Conservation (phyloP, 2,797 vertebrate species). For the Periparus ater region DNA sequence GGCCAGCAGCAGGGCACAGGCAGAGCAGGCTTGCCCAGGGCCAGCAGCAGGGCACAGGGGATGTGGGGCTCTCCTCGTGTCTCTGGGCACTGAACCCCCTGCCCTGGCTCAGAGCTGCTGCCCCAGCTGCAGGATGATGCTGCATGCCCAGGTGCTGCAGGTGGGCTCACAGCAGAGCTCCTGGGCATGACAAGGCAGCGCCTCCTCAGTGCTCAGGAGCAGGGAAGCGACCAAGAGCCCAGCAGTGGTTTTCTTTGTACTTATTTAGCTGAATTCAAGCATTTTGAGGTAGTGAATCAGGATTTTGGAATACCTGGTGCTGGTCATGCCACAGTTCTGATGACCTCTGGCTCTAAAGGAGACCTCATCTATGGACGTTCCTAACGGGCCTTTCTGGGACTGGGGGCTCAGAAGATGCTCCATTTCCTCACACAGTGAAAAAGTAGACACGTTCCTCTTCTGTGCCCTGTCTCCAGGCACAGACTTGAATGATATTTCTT, state of each 20-base stretch:
- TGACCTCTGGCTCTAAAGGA: background rate
- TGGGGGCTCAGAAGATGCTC: background rate
- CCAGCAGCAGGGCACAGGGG: background rate
- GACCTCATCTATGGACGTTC: background rate
- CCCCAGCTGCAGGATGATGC: background rate
- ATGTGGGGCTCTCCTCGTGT: no score
- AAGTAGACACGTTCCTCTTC: rapidly evolving
- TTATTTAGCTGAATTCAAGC: background rate
- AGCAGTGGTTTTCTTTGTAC: background rate
- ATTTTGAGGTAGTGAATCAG: background rate
- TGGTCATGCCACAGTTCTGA: background rate
- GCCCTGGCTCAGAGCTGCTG: background rate
- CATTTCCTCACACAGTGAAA: background rate
- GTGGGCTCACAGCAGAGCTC: rapidly evolving
- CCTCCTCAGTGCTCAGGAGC: background rate
- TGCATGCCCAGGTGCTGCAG: background rate
- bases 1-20: background rate
- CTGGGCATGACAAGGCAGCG: rapidly evolving
- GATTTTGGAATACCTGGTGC: background rate
- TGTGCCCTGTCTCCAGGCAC: background rate
- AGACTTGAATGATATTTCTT: background rate
- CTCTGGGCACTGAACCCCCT: no score
- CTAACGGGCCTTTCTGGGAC: background rate
- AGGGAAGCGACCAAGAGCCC: rapidly evolving
- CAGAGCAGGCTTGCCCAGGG: background rate